Percentiles rank a stretch among this genome's conserved stretches.
Evolutionary conservation across 2,888 invertebrate species (phyloP).

Genomic region (Drosophila differens): DNA sequence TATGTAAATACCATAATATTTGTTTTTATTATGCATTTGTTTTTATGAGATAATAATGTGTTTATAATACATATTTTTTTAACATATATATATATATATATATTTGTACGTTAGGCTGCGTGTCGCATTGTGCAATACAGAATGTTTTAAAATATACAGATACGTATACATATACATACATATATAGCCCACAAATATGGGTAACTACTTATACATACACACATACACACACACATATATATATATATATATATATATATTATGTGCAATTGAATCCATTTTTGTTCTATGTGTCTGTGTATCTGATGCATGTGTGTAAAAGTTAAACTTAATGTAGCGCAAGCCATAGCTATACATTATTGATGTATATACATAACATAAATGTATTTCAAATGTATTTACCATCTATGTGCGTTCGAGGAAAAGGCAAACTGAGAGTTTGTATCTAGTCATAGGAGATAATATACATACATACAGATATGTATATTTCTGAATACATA

Average conservation of each 20-base stretch:
- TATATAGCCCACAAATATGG: conserved; percentile 1
- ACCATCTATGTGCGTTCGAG: conserved; percentile 9
- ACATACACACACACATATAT: conserved; percentile 1
- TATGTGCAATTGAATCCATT: conserved; percentile 8
- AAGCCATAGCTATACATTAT: conserved; percentile 7
- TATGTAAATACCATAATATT: neutral
- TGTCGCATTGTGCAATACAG: conserved; percentile 50
- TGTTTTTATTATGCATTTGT: conserved; percentile 45
- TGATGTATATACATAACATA: conserved; percentile 1
- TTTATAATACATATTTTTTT: neutral
- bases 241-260: conserved; percentile 6
- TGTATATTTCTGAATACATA: conserved; percentile 11
- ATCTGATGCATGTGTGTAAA: conserved; percentile 19
- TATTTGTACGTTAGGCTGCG: conserved; percentile 15
- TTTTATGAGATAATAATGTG: conserved; percentile 50
- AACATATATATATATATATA: neutral
- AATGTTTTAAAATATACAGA: conserved; percentile 9
- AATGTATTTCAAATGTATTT: conserved; percentile 12
- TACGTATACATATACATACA: conserved; percentile 8
- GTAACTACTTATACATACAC: neutral
- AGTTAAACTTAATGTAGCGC: conserved; percentile 2
- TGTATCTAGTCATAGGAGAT: conserved; percentile 69
- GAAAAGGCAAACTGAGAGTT: conserved; percentile 28
- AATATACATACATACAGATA: conserved; percentile 19
- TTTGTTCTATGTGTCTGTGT: conserved; percentile 5